Evolutionary conservation across 1,140 invertebrate genomes (phyloP).

Genomic region (Eulimnadia texana): DNA sequence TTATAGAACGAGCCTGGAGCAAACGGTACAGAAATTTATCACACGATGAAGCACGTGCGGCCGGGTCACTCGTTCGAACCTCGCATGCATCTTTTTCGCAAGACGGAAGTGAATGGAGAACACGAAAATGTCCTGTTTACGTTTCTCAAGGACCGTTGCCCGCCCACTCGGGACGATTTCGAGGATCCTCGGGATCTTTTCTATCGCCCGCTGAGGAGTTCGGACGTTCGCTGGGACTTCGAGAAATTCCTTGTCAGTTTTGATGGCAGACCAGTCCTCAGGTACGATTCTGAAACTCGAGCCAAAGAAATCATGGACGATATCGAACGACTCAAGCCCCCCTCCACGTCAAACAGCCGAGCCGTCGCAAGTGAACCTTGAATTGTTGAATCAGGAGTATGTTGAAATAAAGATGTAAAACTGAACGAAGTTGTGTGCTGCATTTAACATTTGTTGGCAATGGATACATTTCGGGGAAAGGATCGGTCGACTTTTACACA

Average conservation of each 20-base stretch:
- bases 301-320: slow-evolving; percentile 23
- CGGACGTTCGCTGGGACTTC: slow-evolving; percentile 43
- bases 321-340: slow-evolving; percentile 20
- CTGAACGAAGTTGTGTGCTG: too few species aligned
- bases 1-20: slow-evolving; percentile 36
- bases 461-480: too few species aligned
- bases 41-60: slow-evolving; percentile 38
- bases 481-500: too few species aligned
- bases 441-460: too few species aligned
- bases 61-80: slow-evolving; percentile 39
- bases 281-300: slow-evolving; percentile 30
- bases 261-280: slow-evolving; percentile 32
- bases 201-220: slow-evolving; percentile 30
- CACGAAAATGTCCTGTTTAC: slow-evolving; percentile 38
- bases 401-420: too few species aligned
- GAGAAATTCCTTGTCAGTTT: slow-evolving; percentile 40
- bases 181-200: slow-evolving; percentile 26
- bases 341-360: neutral
- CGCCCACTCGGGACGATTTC: slow-evolving; percentile 26
- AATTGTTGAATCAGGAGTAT: too few species aligned
- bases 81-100: slow-evolving; percentile 35
- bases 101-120: slow-evolving; percentile 41
- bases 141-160: slow-evolving; percentile 34
- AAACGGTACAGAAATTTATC: slow-evolving; percentile 35
- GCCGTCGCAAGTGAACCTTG: neutral